Evolutionary conservation across 1,140 invertebrate genomes (phyloP).

Genomic region (Hyposmocoma kahamanoa): DNA sequence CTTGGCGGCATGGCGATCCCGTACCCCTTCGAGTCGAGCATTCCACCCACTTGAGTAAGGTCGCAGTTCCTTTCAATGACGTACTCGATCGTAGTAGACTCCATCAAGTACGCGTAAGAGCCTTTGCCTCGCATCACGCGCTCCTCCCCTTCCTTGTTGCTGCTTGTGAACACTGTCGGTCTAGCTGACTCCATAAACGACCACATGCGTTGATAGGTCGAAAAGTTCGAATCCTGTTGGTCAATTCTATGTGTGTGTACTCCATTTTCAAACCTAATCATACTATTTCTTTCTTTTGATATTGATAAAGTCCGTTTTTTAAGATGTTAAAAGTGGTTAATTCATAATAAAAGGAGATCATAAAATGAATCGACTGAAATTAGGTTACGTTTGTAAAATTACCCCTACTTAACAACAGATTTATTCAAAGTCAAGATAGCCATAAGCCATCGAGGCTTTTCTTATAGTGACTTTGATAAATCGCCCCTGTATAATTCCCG

Average conservation of each 20-base stretch:
- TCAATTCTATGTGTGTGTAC: too few species aligned
- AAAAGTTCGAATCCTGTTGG: conserved; percentile 90
- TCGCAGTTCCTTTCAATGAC: conserved; percentile 93
- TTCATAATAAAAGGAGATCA: too few species aligned
- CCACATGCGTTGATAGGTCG: conserved; percentile 94
- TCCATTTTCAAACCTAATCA: too few species aligned
- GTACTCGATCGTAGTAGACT: conserved; percentile 94
- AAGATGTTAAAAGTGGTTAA: too few species aligned
- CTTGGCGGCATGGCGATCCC: conserved; percentile 95
- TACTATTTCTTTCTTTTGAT: too few species aligned
- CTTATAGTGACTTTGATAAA: neutral
- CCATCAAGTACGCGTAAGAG: conserved; percentile 94
- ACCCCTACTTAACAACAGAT: neutral
- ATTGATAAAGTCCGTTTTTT: too few species aligned
- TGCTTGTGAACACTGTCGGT: conserved; percentile 88
- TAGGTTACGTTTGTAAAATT: too few species aligned
- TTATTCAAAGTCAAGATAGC: neutral
- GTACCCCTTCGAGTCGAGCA: conserved; percentile 94
- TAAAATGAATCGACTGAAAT: too few species aligned
- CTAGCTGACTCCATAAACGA: conserved; percentile 92
- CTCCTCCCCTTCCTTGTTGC: conserved; percentile 90
- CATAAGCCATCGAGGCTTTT: neutral
- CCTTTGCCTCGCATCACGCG: conserved; percentile 89
- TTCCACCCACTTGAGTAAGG: conserved; percentile 90
- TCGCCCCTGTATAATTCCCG: neutral